A percentile compares a stretch with the other conserved stretches of the same genome.
Conservation (phyloP, 2,888 invertebrate genomes). For the Cryptus armator region DNA sequence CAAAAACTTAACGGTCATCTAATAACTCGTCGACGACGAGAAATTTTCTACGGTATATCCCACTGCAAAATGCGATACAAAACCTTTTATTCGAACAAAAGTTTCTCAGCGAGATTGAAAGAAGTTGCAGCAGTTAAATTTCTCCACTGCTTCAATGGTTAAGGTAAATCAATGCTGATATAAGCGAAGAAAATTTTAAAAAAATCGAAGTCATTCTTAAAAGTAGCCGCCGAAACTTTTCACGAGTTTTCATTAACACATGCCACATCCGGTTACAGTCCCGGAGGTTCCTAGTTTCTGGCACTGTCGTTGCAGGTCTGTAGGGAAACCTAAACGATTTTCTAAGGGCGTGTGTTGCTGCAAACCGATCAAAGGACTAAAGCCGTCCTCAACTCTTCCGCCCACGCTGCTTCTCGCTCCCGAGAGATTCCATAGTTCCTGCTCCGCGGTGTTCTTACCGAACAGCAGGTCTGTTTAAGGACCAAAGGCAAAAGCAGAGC, state of each 20-base stretch:
- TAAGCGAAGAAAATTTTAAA: neutral
- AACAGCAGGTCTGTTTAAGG: slow-evolving; percentile 37
- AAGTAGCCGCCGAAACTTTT: slow-evolving; percentile 33
- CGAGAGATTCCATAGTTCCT: slow-evolving; percentile 70
- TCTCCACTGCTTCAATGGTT: neutral
- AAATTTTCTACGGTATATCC: slow-evolving; percentile 48
- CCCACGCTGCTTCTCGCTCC: slow-evolving; percentile 63
- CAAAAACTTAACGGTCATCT: slow-evolving; percentile 56
- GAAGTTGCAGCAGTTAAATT: neutral
- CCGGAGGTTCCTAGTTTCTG: slow-evolving; percentile 71
- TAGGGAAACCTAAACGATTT: slow-evolving; percentile 65
- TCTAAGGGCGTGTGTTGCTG: slow-evolving; percentile 57
- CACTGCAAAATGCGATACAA: slow-evolving; percentile 5
- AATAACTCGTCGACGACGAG: slow-evolving; percentile 69
- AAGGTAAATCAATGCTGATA: neutral
- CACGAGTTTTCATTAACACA: slow-evolving; percentile 67
- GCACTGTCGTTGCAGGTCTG: slow-evolving; percentile 33
- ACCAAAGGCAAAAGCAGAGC: slow-evolving; percentile 31
- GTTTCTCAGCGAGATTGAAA: neutral
- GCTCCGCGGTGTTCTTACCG: slow-evolving; percentile 49
- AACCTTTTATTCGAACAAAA: neutral
- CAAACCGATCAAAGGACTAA: slow-evolving; percentile 69
- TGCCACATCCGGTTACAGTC: slow-evolving; percentile 73
- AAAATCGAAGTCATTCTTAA: slow-evolving; percentile 23
- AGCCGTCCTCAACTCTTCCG: slow-evolving; percentile 73